Conservation (phyloP, 2,888 invertebrate genomes). For the Ischnura elegans region DNA sequence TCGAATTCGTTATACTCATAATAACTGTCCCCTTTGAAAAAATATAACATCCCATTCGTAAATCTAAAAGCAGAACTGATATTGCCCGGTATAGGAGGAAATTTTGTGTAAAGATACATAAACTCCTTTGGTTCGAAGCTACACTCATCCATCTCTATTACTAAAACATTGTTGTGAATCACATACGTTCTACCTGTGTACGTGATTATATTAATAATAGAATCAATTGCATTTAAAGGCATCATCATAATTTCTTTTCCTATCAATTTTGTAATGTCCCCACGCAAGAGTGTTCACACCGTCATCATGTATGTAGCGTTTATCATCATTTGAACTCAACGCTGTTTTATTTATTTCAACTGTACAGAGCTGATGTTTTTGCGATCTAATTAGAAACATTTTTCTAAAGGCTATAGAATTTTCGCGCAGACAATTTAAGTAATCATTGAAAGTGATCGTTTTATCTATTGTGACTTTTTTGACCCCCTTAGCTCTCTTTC, state of each 20-base stretch:
- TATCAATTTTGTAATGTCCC: no score
- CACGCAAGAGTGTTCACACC: no score
- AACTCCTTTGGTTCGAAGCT: neutral
- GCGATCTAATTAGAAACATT: no score
- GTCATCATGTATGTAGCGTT: neutral
- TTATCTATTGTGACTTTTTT: neutral
- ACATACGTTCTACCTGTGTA: no score
- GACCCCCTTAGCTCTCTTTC: neutral
- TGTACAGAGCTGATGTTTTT: neutral
- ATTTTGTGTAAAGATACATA: neutral
- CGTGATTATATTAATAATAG: no score
- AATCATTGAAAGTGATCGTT: neutral
- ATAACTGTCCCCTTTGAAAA: neutral
- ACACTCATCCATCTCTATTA: neutral
- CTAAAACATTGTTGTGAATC: neutral
- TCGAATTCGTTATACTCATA: neutral
- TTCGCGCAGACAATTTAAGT: no score
- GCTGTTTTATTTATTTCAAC: neutral
- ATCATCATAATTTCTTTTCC: no score
- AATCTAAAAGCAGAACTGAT: no score
- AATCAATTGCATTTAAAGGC: no score
- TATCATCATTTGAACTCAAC: neutral
- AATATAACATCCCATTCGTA: neutral
- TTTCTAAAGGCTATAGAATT: no score
- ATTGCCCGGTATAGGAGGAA: neutral